A percentile compares a stretch with the other conserved stretches of the same genome.
These are phyloP conservation scores for Mesoligia furuncula DNA, from an alignment of 2,888 invertebrate species.

Conservation along the genomic window DNA sequence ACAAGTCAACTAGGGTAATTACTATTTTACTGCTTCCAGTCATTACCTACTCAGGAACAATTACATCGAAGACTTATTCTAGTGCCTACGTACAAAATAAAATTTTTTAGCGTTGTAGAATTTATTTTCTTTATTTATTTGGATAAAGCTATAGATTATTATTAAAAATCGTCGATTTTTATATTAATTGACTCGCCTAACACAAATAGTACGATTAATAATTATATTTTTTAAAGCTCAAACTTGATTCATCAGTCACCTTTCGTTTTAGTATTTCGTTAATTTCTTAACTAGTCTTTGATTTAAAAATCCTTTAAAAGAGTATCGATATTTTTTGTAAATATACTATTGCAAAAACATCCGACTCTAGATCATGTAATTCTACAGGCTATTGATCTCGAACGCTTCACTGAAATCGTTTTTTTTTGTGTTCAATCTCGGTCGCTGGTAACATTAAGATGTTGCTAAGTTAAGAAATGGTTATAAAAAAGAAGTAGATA, in stretches of 20 bases:
- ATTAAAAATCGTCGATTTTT: neutral
- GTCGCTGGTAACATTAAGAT: constrained; percentile 11
- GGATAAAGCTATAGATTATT: neutral
- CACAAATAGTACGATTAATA: neutral
- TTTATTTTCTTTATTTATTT: neutral
- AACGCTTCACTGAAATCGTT: constrained; percentile 44
- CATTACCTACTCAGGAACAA: constrained; percentile 36
- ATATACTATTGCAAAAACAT: constrained; percentile 4
- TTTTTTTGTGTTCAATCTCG: constrained; percentile 19
- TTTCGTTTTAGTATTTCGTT: neutral
- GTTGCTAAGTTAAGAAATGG: constrained; percentile 21
- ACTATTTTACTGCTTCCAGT: constrained; percentile 34
- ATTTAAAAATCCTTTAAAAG: neutral
- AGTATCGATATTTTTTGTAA: neutral
- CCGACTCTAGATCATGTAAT: constrained; percentile 23
- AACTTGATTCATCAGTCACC: neutral
- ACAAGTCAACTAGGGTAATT: constrained; percentile 35
- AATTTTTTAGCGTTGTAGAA: neutral
- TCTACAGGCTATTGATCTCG: constrained; percentile 35
- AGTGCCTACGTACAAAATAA: neutral
- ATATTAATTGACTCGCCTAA: neutral
- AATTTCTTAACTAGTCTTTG: neutral
- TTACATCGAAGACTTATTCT: constrained; percentile 19
- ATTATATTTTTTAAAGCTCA: too few relatives aligned
- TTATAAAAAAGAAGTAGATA: neutral